Conservation (phyloP, 2,113 vertebrate species). For the Pseudorectes ferrugineus region DNA sequence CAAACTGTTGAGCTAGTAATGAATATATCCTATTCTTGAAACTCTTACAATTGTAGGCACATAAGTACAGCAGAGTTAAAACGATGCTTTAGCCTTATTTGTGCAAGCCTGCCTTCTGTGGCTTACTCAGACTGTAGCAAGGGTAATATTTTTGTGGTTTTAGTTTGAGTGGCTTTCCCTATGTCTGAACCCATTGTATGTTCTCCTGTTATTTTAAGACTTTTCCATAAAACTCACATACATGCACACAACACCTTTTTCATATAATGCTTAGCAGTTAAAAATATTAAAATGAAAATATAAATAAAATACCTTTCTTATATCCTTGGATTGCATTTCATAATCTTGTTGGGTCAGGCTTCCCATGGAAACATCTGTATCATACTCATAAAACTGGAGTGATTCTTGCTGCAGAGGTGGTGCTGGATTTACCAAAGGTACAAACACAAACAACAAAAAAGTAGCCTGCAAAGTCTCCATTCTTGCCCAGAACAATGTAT, state of each 20-base stretch:
- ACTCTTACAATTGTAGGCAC: background rate
- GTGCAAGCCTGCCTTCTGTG: background rate
- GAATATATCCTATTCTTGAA: background rate
- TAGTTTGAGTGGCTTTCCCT: background rate
- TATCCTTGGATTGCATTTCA: constrained; percentile 65
- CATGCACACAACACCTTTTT: constrained; percentile 1
- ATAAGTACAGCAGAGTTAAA: background rate
- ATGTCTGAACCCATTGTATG: background rate
- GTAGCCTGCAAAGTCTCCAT: constrained; percentile 77
- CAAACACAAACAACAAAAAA: constrained; percentile 74
- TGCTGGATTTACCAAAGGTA: constrained; percentile 77
- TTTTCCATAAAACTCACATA: background rate
- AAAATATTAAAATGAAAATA: constrained; percentile 32
- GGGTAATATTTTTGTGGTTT: background rate
- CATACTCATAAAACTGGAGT: constrained; percentile 46
- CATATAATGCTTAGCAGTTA: background rate
- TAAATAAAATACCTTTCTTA: constrained; percentile 73
- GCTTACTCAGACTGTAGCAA: background rate
- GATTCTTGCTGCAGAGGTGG: constrained; percentile 65
- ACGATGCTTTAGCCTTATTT: background rate
- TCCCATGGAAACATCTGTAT: constrained; percentile 52
- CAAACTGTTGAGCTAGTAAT: background rate
- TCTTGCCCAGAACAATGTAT: constrained; percentile 46
- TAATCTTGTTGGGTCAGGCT: constrained; percentile 60
- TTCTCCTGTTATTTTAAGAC: background rate